Evolutionary conservation across 2,888 invertebrate species (phyloP), one percentile per base, ranked within the genome.

Genomic region (Galerucella nymphaeae): DNA sequence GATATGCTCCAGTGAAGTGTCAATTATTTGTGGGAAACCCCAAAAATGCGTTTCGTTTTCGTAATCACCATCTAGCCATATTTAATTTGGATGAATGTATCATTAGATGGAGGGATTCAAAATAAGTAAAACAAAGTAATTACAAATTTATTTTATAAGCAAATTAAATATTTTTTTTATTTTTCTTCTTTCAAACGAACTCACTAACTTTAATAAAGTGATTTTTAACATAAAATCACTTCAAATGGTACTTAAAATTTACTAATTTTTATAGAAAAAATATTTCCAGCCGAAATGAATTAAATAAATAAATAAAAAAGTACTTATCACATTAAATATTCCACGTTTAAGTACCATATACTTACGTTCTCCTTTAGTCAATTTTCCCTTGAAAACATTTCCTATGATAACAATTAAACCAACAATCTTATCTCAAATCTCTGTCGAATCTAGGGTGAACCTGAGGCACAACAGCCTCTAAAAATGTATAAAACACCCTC

Each of bases 131-230:
- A 11, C 58, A 66, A 16, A 55, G 5, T 8, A 23, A 61, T 30
- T 61, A 50, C 4, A 67, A 67, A 6, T 59, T 67, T 61, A 48
- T 59, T 67, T 67, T 67, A 67, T 67, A 59, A 61, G 10, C 61
- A 67, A 67, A 67, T 67, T 67, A 67, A 50, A 67, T 59, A 16
- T 55, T 66, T 30, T 66, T 38, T 9, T 20, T 20, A 57, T 57
- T 66, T 41, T 38, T 38, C 18, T 42, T 41, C 38, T 30, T 41
- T 59, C 13, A 18, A 61, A 61, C 16, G 42, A 62, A 53, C 10
- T 18, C 16, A 18, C 10, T 16, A 16, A 53, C 16, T 53, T 16
- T 18, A 16, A 16, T 53, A 53, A 16, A 53, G n/a, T 16, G 0
- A 16, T 53, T 53, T n/a, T 18, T 53, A 53, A 53, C 16, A 53